Percentiles rank a stretch among this genome's conserved stretches.
Conservation (phyloP, 2,888 invertebrate genomes). For the Clanis bilineata region DNA sequence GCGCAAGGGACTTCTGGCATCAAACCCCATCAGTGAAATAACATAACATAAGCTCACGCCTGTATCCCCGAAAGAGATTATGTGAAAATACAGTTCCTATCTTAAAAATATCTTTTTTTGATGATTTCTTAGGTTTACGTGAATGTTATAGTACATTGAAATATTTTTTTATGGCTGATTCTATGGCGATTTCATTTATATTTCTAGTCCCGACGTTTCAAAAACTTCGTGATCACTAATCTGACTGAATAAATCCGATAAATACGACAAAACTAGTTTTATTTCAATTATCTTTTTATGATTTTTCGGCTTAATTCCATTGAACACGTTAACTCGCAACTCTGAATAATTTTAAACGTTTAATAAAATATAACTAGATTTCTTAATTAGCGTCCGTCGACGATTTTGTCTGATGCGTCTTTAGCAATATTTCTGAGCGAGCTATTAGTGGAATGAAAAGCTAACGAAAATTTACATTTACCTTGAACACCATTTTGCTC, state of each 20-base stretch:
- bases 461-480: constrained; percentile 20
- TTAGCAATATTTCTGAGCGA: constrained; percentile 19
- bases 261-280: not conserved
- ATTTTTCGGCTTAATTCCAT: not conserved
- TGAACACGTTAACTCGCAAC: not conserved
- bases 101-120: not conserved
- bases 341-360: constrained; percentile 15
- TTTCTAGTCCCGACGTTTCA: too few relatives aligned
- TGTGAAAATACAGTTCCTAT: too few relatives aligned
- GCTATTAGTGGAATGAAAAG: constrained; percentile 22
- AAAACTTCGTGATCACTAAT: too few relatives aligned
- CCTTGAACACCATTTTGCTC: constrained; percentile 17
- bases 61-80: too few relatives aligned
- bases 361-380: constrained; percentile 5
- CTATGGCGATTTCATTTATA: too few relatives aligned
- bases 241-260: too few relatives aligned
- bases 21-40: too few relatives aligned
- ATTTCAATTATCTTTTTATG: not conserved
- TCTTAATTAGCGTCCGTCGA: constrained; percentile 20
- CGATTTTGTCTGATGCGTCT: constrained; percentile 1
- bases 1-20: too few relatives aligned
- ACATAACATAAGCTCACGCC: not conserved
- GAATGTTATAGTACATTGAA: too few relatives aligned
- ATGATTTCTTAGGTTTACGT: too few relatives aligned
- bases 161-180: too few relatives aligned